Conservation (phyloP, 2,888 invertebrate genomes). For the Smittia aterrima region DNA sequence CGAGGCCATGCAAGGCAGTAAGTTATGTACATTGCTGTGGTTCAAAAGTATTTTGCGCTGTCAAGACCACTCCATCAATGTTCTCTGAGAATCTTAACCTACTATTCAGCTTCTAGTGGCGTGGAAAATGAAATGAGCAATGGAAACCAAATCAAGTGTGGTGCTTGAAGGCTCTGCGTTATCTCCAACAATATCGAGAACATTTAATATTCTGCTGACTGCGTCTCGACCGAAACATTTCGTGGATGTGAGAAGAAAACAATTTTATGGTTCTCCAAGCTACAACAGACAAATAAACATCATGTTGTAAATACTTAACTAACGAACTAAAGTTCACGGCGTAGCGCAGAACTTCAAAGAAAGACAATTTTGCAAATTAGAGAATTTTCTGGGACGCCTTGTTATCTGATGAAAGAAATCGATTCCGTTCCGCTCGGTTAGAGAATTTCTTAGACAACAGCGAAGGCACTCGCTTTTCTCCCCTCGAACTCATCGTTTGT, state of each 20-base stretch:
- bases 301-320: neutral
- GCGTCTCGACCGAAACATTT: neutral
- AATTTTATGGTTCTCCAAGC: no score
- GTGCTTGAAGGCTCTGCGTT: neutral
- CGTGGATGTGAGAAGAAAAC: neutral
- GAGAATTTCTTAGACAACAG: neutral
- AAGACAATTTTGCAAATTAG: neutral
- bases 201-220: neutral
- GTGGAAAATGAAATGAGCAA: neutral
- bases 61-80: slow-evolving; percentile 31
- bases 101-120: neutral
- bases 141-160: slow-evolving; percentile 3
- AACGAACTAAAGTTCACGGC: neutral
- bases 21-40: no score
- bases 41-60: slow-evolving; percentile 23
- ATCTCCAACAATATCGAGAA: neutral
- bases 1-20: neutral
- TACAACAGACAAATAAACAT: neutral
- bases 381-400: neutral
- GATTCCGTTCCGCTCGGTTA: neutral
- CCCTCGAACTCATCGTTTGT: neutral
- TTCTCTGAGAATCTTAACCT: neutral
- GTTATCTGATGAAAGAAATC: slow-evolving; percentile 1
- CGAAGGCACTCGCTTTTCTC: neutral
- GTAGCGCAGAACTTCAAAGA: neutral